Base-by-base conservation (phyloP, 1,140 invertebrate species). In the Trichomalopsis sarcophagae region DNA sequence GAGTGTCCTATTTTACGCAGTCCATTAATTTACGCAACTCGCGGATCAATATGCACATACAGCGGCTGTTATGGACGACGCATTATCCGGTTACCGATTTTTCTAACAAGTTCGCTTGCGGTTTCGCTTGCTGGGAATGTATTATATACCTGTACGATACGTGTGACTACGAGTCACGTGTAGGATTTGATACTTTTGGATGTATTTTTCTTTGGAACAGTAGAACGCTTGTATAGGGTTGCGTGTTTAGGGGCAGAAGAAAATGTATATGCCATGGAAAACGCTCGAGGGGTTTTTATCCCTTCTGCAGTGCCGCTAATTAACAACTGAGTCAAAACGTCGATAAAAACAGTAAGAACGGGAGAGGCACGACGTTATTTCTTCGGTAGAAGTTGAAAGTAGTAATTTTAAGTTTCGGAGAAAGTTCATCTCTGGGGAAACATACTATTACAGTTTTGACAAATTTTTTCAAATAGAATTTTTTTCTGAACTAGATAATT, bases 1-100 rank as follows among this genome's bases (percentile, higher is more conserved):
- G 68, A 71, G 27, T 71, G 27, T 71, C 68, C 68, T 71, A 71
- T 33, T 71, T 62, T 30, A 71, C 9, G 68, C 68, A 71, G 68
- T 30, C 23, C 23, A 71, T 71, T 33, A 71, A 71, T 71, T 71
- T 30, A 33, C 68, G 14, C 68, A 71, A 62, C 5, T 6, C 55
- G 14, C 14, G 55, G 55, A 62, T 62, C 55, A 21, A 62, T 62
- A 62, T n/a, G 55, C 6, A 62, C 21, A 44, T 44, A 44, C 10
- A 44, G 36, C 55, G 21, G 55, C 2, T 62, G 21, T 62, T n/a
- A 17, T 14, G 17, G 17, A 21, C 21, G 17, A n/a, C 5, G 21
- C 55, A 62, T 62, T 62, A 62, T 62, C 17, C 21, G 6, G 17
- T 62, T 62, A 62, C 55, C 40, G 17, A 62, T 62, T 62, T 62